A percentile compares a stretch with the other conserved stretches of the same genome.
Evolutionary conservation across 2,797 vertebrate genomes (phyloP).

Genomic region (Dromococcyx pavoninus): DNA sequence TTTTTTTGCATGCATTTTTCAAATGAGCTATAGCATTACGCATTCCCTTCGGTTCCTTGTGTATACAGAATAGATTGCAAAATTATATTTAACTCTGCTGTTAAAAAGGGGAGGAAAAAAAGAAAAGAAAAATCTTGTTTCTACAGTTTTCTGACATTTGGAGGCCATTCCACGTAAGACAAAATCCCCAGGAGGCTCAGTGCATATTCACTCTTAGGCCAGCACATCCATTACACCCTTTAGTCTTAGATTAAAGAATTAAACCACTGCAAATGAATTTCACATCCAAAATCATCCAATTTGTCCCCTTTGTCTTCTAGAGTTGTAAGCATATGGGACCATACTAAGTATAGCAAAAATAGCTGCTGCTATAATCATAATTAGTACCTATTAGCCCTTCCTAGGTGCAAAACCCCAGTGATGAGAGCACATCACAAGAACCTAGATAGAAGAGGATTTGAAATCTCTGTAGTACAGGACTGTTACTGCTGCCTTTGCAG

Average conservation of each 20-base stretch:
- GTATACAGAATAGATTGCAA: not conserved
- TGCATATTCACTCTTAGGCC: constrained; percentile 52
- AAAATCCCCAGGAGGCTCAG: constrained; percentile 51
- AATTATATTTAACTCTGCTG: not conserved
- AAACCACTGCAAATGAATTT: constrained; percentile 74
- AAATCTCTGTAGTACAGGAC: constrained; percentile 47
- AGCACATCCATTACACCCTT: constrained; percentile 59
- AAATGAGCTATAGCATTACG: not conserved
- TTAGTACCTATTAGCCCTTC: constrained; percentile 63
- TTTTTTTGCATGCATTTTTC: not conserved
- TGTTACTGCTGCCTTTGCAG: constrained; percentile 61
- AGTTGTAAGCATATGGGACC: constrained; percentile 68
- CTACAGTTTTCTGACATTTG: constrained; percentile 11
- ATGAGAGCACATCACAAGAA: constrained; percentile 42
- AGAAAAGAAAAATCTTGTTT: not conserved
- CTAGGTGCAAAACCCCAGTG: constrained; percentile 65
- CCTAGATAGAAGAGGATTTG: constrained; percentile 39
- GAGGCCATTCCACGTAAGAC: not conserved
- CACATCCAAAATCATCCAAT: constrained; percentile 68
- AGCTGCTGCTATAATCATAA: constrained; percentile 64
- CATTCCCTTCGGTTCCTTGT: not conserved
- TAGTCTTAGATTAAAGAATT: constrained; percentile 74
- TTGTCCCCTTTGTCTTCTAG: constrained; percentile 64
- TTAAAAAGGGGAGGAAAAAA: fast-evolving
- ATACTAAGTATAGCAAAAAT: constrained; percentile 59